Evolutionary conservation across 2,888 invertebrate species (phyloP).

Genomic region (Oeneis ivallda): DNA sequence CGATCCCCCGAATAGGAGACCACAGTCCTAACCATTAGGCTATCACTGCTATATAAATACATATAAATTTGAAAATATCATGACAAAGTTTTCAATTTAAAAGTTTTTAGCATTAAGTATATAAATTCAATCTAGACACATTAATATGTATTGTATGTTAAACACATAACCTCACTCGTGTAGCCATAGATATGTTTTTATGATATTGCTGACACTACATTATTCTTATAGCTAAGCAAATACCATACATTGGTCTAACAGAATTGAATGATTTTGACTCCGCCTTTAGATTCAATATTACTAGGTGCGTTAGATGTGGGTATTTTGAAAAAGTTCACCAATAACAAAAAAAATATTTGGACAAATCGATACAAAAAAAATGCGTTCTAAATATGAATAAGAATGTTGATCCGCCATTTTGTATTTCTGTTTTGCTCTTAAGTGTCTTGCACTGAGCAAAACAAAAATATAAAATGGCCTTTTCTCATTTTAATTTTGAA

Average conservation of each 20-base stretch:
- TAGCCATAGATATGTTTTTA: slow-evolving; percentile 29
- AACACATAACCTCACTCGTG: slow-evolving; percentile 19
- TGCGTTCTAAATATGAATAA: too few species aligned
- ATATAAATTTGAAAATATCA: slow-evolving; percentile 5
- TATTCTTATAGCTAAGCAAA: slow-evolving; percentile 29
- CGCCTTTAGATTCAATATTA: not conserved
- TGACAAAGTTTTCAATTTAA: not conserved
- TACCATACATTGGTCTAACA: slow-evolving; percentile 12
- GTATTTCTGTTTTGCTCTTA: too few species aligned
- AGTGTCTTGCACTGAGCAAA: too few species aligned
- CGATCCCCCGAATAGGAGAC: too few species aligned
- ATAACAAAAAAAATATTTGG: not conserved
- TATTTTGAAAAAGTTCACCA: not conserved
- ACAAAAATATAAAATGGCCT: too few species aligned
- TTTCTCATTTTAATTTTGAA: too few species aligned
- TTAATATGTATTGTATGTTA: slow-evolving; percentile 5
- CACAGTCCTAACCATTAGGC: too few species aligned
- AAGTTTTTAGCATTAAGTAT: not conserved
- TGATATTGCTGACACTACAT: slow-evolving; percentile 24
- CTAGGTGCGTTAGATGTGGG: too few species aligned
- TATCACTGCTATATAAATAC: too few species aligned
- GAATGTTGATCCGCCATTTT: too few species aligned
- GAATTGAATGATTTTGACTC: slow-evolving; percentile 15
- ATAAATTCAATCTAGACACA: slow-evolving; percentile 4
- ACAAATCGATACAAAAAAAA: too few species aligned